phyloP scores from a whole-genome alignment of 53 echinoderm and acorn worm genomes.

The Luidia sarsii region DNA sequence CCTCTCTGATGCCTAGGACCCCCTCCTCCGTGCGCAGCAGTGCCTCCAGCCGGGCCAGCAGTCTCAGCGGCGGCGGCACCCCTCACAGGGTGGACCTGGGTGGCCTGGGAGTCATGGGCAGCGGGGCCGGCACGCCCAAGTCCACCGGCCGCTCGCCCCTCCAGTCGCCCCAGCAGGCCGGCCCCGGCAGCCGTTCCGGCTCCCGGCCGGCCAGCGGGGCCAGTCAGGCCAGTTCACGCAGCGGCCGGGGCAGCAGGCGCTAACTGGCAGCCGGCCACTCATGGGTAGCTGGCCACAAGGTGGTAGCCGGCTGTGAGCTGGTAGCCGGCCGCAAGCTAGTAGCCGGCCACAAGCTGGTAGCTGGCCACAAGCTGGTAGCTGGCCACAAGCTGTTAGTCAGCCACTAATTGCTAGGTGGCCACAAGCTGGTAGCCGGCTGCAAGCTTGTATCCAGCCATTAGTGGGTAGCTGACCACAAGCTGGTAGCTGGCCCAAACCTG shows the following conservation, averaged over 20 bases:
- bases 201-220: constrained; percentile 70
- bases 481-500: too few species aligned
- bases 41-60: constrained; percentile 83
- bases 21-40: constrained; percentile 81
- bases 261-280: neutral
- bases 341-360: too few species aligned
- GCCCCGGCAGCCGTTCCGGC: constrained; percentile 39
- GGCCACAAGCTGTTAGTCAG: too few species aligned
- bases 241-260: constrained; percentile 50
- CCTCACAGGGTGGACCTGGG: constrained; percentile 74
- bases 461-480: too few species aligned
- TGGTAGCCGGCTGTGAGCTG: neutral
- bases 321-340: neutral
- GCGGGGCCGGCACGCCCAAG: constrained; percentile 65
- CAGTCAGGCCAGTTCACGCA: constrained; percentile 67
- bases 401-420: too few species aligned
- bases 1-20: too few species aligned
- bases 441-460: too few species aligned
- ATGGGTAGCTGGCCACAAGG: neutral
- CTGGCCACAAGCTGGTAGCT: too few species aligned
- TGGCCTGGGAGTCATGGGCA: constrained; percentile 55
- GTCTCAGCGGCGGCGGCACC: constrained; percentile 68
- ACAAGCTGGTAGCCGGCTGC: too few species aligned
- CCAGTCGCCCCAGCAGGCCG: constrained; percentile 45
- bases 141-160: constrained; percentile 67